Conservation (phyloP, 1,140 invertebrate genomes). For the Brevipalpus yothersi region DNA sequence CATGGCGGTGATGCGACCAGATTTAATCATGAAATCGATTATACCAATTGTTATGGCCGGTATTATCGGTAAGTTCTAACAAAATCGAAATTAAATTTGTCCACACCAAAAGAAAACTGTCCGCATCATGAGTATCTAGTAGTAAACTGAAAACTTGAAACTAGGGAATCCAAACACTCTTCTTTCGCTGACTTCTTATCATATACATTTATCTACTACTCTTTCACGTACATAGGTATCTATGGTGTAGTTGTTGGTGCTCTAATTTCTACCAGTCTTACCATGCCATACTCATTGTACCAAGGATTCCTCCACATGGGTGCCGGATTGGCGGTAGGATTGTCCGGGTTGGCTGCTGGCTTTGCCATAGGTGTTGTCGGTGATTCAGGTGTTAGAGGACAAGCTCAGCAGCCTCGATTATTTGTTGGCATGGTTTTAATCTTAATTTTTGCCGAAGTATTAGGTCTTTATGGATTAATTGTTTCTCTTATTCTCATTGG, state of each 20-base stretch:
- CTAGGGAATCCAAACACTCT: too few relatives aligned
- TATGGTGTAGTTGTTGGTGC: slow-evolving; percentile 97
- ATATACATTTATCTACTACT: too few relatives aligned
- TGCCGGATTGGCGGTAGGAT: slow-evolving; percentile 84
- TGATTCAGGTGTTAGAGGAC: slow-evolving; percentile 92
- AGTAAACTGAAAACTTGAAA: too few relatives aligned
- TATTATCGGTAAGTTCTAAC: slow-evolving; percentile 50
- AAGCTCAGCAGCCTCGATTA: slow-evolving; percentile 89
- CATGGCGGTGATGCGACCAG: slow-evolving; percentile 98
- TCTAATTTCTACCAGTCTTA: slow-evolving; percentile 66
- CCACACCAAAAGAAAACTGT: too few relatives aligned
- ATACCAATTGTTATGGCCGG: slow-evolving; percentile 99
- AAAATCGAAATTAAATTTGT: too few relatives aligned
- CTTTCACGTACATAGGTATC: slow-evolving; percentile 49
- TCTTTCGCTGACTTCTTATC: too few relatives aligned
- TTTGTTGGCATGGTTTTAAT: slow-evolving; percentile 99
- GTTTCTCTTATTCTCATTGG: slow-evolving; percentile 70
- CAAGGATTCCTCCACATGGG: slow-evolving; percentile 93
- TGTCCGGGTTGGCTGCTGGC: slow-evolving; percentile 87
- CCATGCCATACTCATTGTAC: slow-evolving; percentile 16
- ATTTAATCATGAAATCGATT: slow-evolving; percentile 99
- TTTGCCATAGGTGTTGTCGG: slow-evolving; percentile 98
- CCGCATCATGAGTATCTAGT: too few relatives aligned
- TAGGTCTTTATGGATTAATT: slow-evolving; percentile 98
- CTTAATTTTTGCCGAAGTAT: slow-evolving; percentile 98